These are phyloP conservation scores for Dilophus febrilis DNA, from an alignment of 2,888 invertebrate genomes.

Conservation along the genomic window DNA sequence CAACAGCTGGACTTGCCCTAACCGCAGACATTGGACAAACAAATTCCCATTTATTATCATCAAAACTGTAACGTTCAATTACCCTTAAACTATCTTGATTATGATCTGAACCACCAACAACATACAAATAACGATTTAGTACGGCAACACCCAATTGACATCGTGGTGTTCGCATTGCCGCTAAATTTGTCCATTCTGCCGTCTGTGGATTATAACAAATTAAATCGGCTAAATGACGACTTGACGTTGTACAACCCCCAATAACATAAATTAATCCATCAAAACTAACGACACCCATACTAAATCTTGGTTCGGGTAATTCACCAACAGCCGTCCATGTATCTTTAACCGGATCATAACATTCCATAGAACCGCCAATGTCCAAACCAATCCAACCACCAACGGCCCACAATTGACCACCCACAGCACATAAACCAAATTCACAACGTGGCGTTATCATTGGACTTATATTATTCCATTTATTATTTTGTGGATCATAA, in stretches of 20 bases:
- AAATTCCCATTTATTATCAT: slow-evolving; percentile 50
- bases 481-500: slow-evolving; percentile 52
- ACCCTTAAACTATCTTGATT: slow-evolving; percentile 61
- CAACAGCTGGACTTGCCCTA: slow-evolving; percentile 69
- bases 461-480: slow-evolving; percentile 43
- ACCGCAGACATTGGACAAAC: slow-evolving; percentile 56
- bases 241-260: slow-evolving; percentile 71
- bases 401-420: slow-evolving; percentile 68
- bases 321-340: slow-evolving; percentile 62
- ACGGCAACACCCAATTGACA: slow-evolving; percentile 84
- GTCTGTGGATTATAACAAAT: slow-evolving; percentile 66
- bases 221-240: slow-evolving; percentile 63
- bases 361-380: slow-evolving; percentile 75
- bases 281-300: slow-evolving; percentile 73
- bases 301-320: slow-evolving; percentile 72
- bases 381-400: slow-evolving; percentile 91
- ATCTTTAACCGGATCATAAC: slow-evolving; percentile 64
- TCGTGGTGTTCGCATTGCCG: slow-evolving; percentile 63
- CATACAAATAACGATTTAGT: slow-evolving; percentile 61
- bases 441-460: slow-evolving; percentile 79
- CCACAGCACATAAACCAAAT: slow-evolving; percentile 71
- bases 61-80: slow-evolving; percentile 47
- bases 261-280: slow-evolving; percentile 58
- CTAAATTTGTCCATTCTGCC: slow-evolving; percentile 49
- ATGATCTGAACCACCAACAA: slow-evolving; percentile 76